These are phyloP conservation scores for Thymelicus lineola DNA, from an alignment of 2,888 invertebrate genomes.

Conservation along the genomic window DNA sequence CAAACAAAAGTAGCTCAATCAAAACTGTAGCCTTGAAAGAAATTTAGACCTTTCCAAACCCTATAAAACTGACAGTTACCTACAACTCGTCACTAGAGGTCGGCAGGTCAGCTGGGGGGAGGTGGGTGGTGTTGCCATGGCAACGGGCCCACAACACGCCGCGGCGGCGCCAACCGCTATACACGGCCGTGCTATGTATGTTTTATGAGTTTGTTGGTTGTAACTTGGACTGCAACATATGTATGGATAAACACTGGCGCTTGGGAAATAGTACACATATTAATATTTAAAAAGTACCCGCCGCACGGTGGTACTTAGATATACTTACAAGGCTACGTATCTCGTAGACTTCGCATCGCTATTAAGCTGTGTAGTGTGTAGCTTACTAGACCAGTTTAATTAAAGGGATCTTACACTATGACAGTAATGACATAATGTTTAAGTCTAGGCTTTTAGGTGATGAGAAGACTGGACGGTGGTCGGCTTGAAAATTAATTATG, in stretches of 20 bases:
- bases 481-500: neutral
- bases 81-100: constrained; percentile 71
- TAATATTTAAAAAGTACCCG: constrained; percentile 71
- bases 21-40: constrained; percentile 39
- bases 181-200: constrained; percentile 63
- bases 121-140: constrained; percentile 61
- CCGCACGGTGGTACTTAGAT: constrained; percentile 27
- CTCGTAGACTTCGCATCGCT: constrained; percentile 33
- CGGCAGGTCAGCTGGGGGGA: constrained; percentile 77
- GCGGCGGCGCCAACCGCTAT: constrained; percentile 73
- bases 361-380: constrained; percentile 15
- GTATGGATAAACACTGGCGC: constrained; percentile 56
- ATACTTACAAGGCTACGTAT: constrained; percentile 16
- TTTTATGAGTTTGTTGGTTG: constrained; percentile 72
- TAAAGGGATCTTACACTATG: constrained; percentile 19
- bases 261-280: constrained; percentile 65
- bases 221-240: constrained; percentile 64
- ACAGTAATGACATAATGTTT: constrained; percentile 23
- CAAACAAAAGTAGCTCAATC: neutral
- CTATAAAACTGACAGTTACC: constrained; percentile 64
- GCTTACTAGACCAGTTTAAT: constrained; percentile 35
- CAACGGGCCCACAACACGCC: constrained; percentile 82
- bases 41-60: constrained; percentile 45
- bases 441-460: constrained; percentile 29
- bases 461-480: constrained; percentile 11